A percentile compares a stretch with the other conserved stretches of the same genome.
Conservation (phyloP, 2,113 vertebrate genomes). For the human (Homo sapiens) region DNA sequence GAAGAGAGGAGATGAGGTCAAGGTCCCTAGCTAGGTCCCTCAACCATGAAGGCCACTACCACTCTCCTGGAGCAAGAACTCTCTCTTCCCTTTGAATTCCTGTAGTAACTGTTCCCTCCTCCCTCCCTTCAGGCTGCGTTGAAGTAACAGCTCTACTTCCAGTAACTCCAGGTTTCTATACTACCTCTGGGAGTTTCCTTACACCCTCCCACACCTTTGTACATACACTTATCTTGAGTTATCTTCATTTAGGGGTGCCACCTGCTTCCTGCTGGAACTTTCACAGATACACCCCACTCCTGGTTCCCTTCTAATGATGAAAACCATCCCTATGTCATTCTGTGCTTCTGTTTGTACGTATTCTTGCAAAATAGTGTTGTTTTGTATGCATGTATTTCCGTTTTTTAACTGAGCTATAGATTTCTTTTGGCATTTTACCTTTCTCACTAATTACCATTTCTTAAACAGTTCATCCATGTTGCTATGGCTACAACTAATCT, state of each 20-base stretch:
- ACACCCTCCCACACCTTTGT: not conserved
- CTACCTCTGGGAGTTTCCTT: not conserved
- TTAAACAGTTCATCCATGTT: constrained; percentile 21
- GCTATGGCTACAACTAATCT: constrained; percentile 45
- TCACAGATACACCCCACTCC: not conserved
- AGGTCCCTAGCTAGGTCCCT: not conserved
- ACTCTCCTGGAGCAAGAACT: not conserved
- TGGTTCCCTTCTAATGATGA: not conserved
- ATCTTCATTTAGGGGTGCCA: not conserved
- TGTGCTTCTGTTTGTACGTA: not conserved
- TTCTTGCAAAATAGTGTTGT: not conserved
- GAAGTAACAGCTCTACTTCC: not conserved
- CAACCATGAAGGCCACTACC: not conserved
- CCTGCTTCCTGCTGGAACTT: not conserved
- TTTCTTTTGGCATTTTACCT: constrained; percentile 36
- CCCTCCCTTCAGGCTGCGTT: not conserved
- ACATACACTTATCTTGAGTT: not conserved
- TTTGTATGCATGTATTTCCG: not conserved
- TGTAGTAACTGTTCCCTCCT: not conserved
- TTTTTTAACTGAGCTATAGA: not conserved
- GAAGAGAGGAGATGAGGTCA: not conserved
- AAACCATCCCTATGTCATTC: not conserved
- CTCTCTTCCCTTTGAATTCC: not conserved
- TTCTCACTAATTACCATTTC: constrained; percentile 20
- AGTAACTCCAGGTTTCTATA: not conserved